Evolutionary conservation across 2,797 vertebrate genomes (phyloP).

Genomic region (Lates japonicus): DNA sequence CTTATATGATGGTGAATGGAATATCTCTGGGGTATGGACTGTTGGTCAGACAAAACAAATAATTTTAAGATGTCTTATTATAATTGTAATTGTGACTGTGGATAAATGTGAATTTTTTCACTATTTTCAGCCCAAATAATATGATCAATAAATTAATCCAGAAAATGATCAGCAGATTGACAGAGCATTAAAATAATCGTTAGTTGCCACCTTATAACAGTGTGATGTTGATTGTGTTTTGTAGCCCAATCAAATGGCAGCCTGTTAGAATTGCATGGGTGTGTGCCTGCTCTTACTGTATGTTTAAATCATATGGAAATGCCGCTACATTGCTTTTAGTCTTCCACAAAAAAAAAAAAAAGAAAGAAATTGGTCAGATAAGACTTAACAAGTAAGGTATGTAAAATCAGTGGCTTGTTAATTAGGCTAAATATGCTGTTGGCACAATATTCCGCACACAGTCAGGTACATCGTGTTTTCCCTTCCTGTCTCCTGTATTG

Average conservation of each 20-base stretch:
- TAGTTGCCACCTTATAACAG: not conserved
- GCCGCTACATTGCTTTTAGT: not conserved
- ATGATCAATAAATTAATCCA: not conserved
- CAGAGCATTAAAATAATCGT: not conserved
- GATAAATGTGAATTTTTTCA: too few species aligned
- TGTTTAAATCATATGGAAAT: conserved; percentile 11
- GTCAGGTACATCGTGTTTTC: not conserved
- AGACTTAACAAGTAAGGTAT: not conserved
- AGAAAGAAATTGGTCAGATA: conserved; percentile 4
- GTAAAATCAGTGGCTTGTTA: conserved; percentile 9
- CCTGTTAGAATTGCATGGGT: not conserved
- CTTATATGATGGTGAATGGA: not conserved
- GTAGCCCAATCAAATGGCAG: not conserved
- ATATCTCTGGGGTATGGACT: not conserved
- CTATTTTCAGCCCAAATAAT: too few species aligned
- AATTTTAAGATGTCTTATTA: not conserved
- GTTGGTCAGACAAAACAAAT: not conserved
- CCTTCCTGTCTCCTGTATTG: not conserved
- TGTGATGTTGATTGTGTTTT: not conserved
- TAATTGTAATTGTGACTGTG: not conserved
- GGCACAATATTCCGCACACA: not conserved
- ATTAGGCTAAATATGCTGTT: conserved; percentile 17
- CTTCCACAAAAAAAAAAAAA: not conserved
- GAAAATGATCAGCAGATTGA: conserved; percentile 5
- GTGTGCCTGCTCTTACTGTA: not conserved